phyloP scores from a whole-genome alignment of 2,888 invertebrate genomes.

The Pyrrhia umbra region DNA sequence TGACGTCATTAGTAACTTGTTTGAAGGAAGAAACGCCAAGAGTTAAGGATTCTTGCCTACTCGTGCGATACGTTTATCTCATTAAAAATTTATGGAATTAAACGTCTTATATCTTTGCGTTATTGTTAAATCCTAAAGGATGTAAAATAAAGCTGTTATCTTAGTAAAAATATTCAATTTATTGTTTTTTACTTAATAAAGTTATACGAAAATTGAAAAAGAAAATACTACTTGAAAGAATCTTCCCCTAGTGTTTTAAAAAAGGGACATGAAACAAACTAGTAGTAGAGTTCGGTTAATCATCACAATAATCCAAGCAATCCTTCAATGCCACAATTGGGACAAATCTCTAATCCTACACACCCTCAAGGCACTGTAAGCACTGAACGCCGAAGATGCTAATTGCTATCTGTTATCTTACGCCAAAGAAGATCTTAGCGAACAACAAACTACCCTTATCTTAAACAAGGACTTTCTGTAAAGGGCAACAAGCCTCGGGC shows the following conservation, averaged over 20 bases:
- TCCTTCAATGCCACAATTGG: conserved; percentile 20
- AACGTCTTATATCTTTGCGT: background rate
- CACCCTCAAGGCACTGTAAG: conserved; percentile 66
- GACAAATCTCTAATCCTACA: conserved; percentile 39
- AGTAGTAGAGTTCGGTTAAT: background rate
- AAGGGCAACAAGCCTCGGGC: conserved; percentile 61
- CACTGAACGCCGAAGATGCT: conserved; percentile 69
- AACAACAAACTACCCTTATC: conserved; percentile 80
- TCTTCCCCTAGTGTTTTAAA: too few species aligned
- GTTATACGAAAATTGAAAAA: too few species aligned
- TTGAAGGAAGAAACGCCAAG: conserved; percentile 61
- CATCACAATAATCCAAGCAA: background rate
- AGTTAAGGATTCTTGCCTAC: conserved; percentile 68
- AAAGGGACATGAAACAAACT: background rate
- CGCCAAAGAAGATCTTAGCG: conserved; percentile 75
- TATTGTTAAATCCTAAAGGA: too few species aligned
- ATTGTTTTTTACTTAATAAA: too few species aligned
- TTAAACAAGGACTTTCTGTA: conserved; percentile 65
- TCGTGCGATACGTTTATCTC: conserved; percentile 67
- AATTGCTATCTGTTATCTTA: conserved; percentile 80
- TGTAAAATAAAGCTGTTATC: too few species aligned
- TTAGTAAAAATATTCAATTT: too few species aligned
- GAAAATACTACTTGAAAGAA: too few species aligned
- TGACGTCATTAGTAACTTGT: conserved; percentile 61
- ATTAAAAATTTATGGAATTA: conserved; percentile 67